phyloP scores from a whole-genome alignment of 2,888 invertebrate genomes.

The Silvanus unidentatus region DNA sequence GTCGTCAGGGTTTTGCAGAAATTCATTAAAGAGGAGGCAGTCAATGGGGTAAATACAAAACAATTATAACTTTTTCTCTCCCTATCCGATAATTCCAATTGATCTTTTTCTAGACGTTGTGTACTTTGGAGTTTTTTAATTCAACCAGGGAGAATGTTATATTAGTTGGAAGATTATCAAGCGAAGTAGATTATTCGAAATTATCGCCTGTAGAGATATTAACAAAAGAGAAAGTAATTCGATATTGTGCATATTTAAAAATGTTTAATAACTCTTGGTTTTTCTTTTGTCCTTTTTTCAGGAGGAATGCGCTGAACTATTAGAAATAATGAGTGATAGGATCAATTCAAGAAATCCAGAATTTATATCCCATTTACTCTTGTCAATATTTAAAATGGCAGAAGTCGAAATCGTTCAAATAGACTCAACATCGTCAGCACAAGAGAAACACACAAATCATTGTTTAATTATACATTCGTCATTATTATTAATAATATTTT shows the following conservation, averaged over 20 bases:
- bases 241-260: background rate
- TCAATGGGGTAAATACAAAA: constrained; percentile 56
- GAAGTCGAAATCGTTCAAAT: constrained; percentile 84
- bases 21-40: constrained; percentile 66
- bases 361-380: constrained; percentile 76
- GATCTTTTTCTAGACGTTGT: constrained; percentile 61
- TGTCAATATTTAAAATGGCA: constrained; percentile 89
- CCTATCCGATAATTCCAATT: too few relatives aligned
- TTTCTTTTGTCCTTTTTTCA: constrained; percentile 46
- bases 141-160: constrained; percentile 85
- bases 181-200: constrained; percentile 56
- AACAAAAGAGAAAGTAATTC: constrained; percentile 64
- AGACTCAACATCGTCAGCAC: constrained; percentile 52
- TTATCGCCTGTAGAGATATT: constrained; percentile 62
- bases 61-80: constrained; percentile 7
- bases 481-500: constrained; percentile 25
- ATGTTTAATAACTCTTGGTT: background rate
- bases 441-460: constrained; percentile 9
- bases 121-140: constrained; percentile 77
- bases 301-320: constrained; percentile 78
- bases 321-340: constrained; percentile 75
- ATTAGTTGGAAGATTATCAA: constrained; percentile 71
- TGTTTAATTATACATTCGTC: constrained; percentile 24
- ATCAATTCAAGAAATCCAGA: constrained; percentile 82
- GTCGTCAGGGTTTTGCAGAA: constrained; percentile 76